Conservation (phyloP, 2,888 invertebrate genomes). For the Mamestra brassicae region DNA sequence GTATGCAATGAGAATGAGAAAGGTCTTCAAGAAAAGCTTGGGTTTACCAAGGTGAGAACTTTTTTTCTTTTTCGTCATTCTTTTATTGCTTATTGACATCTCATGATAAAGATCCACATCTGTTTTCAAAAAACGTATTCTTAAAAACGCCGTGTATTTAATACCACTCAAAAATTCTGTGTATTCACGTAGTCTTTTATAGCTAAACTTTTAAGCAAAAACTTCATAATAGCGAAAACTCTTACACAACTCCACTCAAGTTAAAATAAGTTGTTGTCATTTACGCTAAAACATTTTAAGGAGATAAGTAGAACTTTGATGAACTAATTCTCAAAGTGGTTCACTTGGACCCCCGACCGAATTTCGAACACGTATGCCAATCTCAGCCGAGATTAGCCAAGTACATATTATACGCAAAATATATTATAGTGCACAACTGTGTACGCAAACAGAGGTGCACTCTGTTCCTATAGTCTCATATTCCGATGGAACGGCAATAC, state of each 20-base stretch:
- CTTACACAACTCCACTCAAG: constrained; percentile 2
- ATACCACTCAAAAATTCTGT: constrained; percentile 3
- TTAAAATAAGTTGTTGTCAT: constrained; percentile 17
- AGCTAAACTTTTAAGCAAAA: constrained; percentile 33
- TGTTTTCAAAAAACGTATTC: background rate
- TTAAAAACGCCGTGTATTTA: background rate
- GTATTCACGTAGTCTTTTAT: constrained; percentile 15
- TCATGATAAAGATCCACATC: background rate
- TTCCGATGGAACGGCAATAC: too few relatives aligned
- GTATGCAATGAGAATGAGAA: too few relatives aligned
- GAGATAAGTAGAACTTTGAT: background rate
- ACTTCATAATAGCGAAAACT: constrained; percentile 19
- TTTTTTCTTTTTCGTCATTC: too few relatives aligned
- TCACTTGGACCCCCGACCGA: background rate
- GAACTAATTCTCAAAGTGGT: background rate
- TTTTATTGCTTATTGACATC: background rate
- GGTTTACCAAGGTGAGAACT: too few relatives aligned
- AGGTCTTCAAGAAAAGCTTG: too few relatives aligned
- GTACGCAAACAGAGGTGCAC: too few relatives aligned
- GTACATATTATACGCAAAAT: too few relatives aligned
- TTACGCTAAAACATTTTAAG: constrained; percentile 29
- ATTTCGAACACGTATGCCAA: too few relatives aligned
- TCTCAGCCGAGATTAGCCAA: too few relatives aligned
- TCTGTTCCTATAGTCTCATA: too few relatives aligned
- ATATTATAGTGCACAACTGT: too few relatives aligned